phyloP scores from a whole-genome alignment of 2,113 vertebrate species.

The Ceyx cyanopectus region DNA sequence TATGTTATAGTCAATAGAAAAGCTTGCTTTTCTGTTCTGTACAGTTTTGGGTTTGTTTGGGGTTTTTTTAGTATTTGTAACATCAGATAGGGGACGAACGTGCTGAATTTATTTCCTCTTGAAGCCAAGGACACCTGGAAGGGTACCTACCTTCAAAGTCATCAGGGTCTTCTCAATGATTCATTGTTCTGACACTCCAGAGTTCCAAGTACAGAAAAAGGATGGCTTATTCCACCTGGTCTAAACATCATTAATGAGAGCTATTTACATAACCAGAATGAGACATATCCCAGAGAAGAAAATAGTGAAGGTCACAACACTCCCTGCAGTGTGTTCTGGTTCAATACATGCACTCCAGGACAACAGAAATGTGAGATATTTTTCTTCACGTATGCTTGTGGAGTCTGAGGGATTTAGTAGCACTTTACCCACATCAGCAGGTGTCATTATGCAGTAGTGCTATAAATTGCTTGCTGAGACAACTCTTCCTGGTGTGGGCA shows the following conservation, averaged over 20 bases:
- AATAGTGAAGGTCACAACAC: not conserved
- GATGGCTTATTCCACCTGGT: not conserved
- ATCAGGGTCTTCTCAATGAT: not conserved
- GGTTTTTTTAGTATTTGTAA: not conserved
- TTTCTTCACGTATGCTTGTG: not conserved
- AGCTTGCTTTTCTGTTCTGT: not conserved
- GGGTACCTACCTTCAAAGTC: not conserved
- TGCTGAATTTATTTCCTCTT: not conserved
- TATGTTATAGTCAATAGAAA: not conserved
- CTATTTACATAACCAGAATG: not conserved
- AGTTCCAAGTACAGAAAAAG: not conserved
- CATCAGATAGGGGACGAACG: not conserved
- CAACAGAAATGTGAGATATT: not conserved
- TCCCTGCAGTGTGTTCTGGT: not conserved
- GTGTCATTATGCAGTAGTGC: not conserved
- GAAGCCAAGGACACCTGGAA: not conserved
- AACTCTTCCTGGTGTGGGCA: not conserved
- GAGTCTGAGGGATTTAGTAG: not conserved
- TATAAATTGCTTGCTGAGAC: not conserved
- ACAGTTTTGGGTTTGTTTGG: not conserved
- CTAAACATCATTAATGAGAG: not conserved
- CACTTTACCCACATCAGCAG: not conserved
- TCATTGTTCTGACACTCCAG: not conserved
- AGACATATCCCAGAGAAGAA: not conserved
- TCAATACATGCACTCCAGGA: not conserved